These are phyloP conservation scores for Orthonevra nobilis DNA, from an alignment of 2,888 invertebrate species.

Conservation along the genomic window DNA sequence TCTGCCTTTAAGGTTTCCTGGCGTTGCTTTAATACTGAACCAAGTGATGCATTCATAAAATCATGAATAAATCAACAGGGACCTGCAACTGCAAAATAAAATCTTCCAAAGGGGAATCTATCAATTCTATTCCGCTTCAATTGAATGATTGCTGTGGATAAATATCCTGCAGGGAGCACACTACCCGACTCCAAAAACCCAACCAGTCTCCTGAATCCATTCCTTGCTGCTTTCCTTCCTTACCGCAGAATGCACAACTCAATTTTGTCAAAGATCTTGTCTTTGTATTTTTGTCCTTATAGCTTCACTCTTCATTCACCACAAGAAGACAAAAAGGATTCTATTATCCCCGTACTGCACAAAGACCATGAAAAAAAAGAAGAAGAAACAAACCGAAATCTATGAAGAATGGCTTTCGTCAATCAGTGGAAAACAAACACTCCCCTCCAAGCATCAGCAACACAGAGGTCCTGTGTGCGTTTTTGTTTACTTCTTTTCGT, in stretches of 20 bases:
- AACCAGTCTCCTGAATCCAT: slow-evolving; percentile 2
- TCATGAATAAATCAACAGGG: slow-evolving; percentile 45
- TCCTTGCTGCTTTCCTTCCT: background rate
- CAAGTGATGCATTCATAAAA: slow-evolving; percentile 12
- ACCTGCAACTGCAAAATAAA: slow-evolving; percentile 19
- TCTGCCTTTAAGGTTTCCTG: background rate
- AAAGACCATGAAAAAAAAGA: background rate
- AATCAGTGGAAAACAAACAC: slow-evolving; percentile 38
- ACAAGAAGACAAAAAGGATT: slow-evolving; percentile 24
- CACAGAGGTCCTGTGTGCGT: too few relatives aligned
- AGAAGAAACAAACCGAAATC: slow-evolving; percentile 4
- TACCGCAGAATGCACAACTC: slow-evolving; percentile 28
- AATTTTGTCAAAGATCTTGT: slow-evolving; percentile 34
- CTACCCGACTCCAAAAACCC: background rate
- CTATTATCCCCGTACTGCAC: slow-evolving; percentile 4
- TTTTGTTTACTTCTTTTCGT: background rate
- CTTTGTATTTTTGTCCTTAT: background rate
- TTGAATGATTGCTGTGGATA: slow-evolving; percentile 32
- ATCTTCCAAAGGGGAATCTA: background rate
- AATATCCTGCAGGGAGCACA: slow-evolving; percentile 15
- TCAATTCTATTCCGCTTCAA: slow-evolving; percentile 18
- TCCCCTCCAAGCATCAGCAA: too few relatives aligned
- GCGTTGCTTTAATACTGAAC: background rate
- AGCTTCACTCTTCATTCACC: background rate
- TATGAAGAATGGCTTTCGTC: slow-evolving; percentile 37